These are phyloP conservation scores for Leptonema lineaticorne DNA, from an alignment of 1,140 invertebrate species.

Conservation along the genomic window DNA sequence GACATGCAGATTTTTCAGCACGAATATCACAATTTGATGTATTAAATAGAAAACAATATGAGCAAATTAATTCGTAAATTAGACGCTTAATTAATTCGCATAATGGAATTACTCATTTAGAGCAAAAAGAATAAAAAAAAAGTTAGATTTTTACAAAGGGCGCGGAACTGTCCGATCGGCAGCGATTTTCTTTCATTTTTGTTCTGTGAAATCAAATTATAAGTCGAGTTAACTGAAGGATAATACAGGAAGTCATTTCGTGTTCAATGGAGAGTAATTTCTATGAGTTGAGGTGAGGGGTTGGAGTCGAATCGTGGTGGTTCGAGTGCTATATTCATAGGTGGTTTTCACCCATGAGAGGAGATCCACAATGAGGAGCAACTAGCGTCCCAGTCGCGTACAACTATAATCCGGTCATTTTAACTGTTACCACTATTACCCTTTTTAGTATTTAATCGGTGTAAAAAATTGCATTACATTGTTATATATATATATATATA, in stretches of 20 bases:
- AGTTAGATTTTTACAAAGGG: neutral
- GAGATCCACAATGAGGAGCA: slow-evolving; percentile 35
- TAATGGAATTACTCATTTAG: neutral
- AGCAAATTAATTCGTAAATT: neutral
- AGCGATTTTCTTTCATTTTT: slow-evolving; percentile 32
- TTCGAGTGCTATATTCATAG: slow-evolving; percentile 29
- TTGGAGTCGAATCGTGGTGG: neutral
- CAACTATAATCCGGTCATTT: slow-evolving; percentile 1
- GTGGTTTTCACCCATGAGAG: slow-evolving; percentile 40
- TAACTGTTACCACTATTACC: neutral
- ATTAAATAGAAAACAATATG: too few species aligned
- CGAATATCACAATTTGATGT: too few species aligned
- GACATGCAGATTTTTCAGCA: too few species aligned
- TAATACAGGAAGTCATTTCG: slow-evolving; percentile 41
- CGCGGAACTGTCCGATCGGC: slow-evolving; percentile 10
- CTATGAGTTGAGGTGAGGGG: slow-evolving; percentile 6
- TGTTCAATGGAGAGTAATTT: slow-evolving; percentile 41
- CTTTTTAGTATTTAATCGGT: neutral
- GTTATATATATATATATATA: neutral
- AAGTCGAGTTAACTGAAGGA: slow-evolving; percentile 40
- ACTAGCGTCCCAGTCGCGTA: slow-evolving; percentile 32
- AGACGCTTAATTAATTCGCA: slow-evolving; percentile 5
- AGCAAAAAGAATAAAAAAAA: neutral
- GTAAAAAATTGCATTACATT: too few species aligned
- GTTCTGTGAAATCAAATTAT: slow-evolving; percentile 39